Evolutionary conservation across 2,113 vertebrate genomes (phyloP), one percentile per base, ranked within the genome.

Genomic region (Epinephelus moara): DNA sequence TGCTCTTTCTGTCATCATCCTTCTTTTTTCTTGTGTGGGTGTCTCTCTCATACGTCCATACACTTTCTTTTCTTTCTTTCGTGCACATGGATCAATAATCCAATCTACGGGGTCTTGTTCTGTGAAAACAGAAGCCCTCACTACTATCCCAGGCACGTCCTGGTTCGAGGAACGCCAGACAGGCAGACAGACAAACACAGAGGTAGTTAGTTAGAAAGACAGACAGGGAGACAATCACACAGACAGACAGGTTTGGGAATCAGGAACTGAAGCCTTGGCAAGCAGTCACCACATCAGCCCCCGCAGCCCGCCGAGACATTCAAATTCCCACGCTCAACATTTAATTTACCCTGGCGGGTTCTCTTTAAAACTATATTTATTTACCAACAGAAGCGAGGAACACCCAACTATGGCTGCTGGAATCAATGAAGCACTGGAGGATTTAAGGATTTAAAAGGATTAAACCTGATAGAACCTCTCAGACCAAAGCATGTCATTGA

Each of bases 21-120:
- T 14, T 55, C 9, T 57, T 9, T 21, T 18, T 25, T 4, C 21
- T 6, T 11, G 2, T 49, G 47, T 37, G 21, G 47, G 6, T 40
- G 4, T 2, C 64, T 27, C 70, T 47, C 23, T 60, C 57, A 45
- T 33, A 55, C 33, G n/a, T 21, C 52, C 52, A 25, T 3, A 15
- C 30, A 50, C 45, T 40, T 19, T 25, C 10, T 52, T 40, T 55
- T 70, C 10, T 53, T 57, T 53, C 59, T 50, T 45, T 25, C 17
- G 71, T n/a, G 62, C 61, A 12, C 25, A 0, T 37, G 9, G 50
- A 86, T 92, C 82, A 85, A 85, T 89, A 78, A 70, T 78, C 60
- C 60, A 70, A 78, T 89, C 78, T 80, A 17, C 23, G 18, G 23
- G 0, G 45, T 27, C 49, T 23, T 11, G 42, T 60, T 56, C n/a